Base-by-base conservation (phyloP, 2,888 invertebrate species). In the Drosophila ezoana region DNA sequence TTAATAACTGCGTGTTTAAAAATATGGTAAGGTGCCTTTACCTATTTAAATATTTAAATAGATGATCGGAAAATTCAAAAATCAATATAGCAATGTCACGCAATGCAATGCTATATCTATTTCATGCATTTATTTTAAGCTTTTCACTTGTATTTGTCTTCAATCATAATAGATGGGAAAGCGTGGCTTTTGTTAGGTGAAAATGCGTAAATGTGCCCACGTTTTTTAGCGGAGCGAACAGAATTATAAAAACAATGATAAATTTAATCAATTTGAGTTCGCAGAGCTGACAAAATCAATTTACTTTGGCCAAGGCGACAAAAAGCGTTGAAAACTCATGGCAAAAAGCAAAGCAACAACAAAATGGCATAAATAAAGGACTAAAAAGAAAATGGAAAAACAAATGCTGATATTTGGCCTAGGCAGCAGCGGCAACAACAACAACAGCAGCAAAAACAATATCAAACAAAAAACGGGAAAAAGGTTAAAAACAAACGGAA, bases 401-500 rank as follows among this genome's bases (percentile, higher is more conserved):
- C 63, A 71, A 79, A 83, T 63, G 78, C 73, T 76, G 76, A 78
- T 86, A 79, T 82, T 73, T 76, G 83, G 61, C 68, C 79, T 79
- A 73, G 70, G 69, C 56, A 51, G 53, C 68, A 52, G 4, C 28
- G 23, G 2, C 14, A 37, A 14, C 35, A 43, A n/a, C 48, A 69
- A 53, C 44, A 41, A 20, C 52, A 67, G 41, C 61, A 62, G 47
- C 54, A 62, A 62, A 44, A 59, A 49, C 59, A 63, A 37, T 38
- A 57, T 40, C 57, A 51, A 52, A 43, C 16, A 44, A 35, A 73
- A 38, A 57, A 37, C 41, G 44, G 33, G 67, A 79, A 81, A 66
- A 65, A 62, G 81, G 73, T 86, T 66, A 81, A 63, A 62, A 62
- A 79, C 79, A 79, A 86, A 86, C 81, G 73, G 85, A 28, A 78